These are phyloP conservation scores for Dicerorhinus sumatrensis DNA, from an alignment of 2,113 vertebrate genomes.

Conservation along the genomic window DNA sequence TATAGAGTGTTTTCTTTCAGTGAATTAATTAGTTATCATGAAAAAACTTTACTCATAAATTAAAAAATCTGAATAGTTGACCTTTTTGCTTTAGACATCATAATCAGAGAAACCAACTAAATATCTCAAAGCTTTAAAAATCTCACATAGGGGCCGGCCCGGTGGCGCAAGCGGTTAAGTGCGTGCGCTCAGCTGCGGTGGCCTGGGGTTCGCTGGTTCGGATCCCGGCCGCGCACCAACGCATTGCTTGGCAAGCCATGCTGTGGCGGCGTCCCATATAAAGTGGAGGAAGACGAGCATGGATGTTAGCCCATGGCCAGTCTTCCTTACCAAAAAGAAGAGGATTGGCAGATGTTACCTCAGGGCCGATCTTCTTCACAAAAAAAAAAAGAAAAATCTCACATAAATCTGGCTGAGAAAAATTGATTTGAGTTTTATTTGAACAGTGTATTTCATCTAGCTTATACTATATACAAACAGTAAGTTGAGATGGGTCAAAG, in stretches of 20 bases:
- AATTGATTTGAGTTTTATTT: neutral
- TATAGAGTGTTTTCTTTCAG: neutral
- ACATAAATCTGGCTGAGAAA: neutral
- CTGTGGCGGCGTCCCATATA: too few species aligned
- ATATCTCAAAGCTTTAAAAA: neutral
- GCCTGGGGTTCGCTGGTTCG: too few species aligned
- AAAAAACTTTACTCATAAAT: neutral
- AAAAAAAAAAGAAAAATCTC: neutral
- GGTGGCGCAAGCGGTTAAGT: too few species aligned
- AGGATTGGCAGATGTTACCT: too few species aligned
- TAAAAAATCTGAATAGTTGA: neutral
- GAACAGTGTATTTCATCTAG: neutral
- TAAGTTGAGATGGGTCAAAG: neutral
- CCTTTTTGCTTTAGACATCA: neutral
- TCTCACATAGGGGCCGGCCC: neutral
- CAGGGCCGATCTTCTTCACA: too few species aligned
- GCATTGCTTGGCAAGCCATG: too few species aligned
- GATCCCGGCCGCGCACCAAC: too few species aligned
- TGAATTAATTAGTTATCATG: neutral
- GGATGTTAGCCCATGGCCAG: too few species aligned
- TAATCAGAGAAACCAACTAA: slow-evolving; percentile 12
- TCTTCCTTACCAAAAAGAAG: too few species aligned
- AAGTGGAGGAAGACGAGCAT: too few species aligned
- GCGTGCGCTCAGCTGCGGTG: too few species aligned
- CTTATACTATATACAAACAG: neutral